A percentile compares a stretch with the other conserved stretches of the same genome.
These are phyloP conservation scores for Leucophenga varia DNA, from an alignment of 1,140 invertebrate genomes.

Conservation along the genomic window DNA sequence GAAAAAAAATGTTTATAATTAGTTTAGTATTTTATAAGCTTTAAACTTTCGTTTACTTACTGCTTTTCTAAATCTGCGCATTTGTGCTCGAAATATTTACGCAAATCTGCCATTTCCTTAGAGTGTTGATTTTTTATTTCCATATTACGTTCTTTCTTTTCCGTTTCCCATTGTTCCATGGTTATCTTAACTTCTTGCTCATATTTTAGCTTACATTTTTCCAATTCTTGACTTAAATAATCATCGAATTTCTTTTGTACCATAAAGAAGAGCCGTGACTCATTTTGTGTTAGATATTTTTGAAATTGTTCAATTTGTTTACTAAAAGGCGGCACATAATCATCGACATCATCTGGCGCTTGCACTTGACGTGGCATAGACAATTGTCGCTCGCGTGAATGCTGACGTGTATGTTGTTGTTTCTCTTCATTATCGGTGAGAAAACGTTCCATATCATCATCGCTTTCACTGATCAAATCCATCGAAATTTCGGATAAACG, in stretches of 20 bases:
- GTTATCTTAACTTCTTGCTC: conserved; percentile 58
- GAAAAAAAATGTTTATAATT: conserved; percentile 10
- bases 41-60: no score
- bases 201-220: conserved; percentile 56
- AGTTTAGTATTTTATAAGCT: no score
- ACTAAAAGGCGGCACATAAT: conserved; percentile 49
- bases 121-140: conserved; percentile 61
- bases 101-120: conserved; percentile 73
- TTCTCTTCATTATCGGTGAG: conserved; percentile 42
- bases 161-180: conserved; percentile 48
- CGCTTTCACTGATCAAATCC: conserved; percentile 51
- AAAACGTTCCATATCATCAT: conserved; percentile 45
- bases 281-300: conserved; percentile 54
- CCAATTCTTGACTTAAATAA: conserved; percentile 58
- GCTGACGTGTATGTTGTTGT: conserved; percentile 32
- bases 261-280: conserved; percentile 53
- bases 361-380: conserved; percentile 20
- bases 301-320: conserved; percentile 54
- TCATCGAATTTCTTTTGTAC: conserved; percentile 60
- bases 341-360: conserved; percentile 17
- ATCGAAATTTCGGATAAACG: conserved; percentile 51
- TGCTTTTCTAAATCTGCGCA: conserved; percentile 75
- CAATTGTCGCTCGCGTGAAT: conserved; percentile 50
- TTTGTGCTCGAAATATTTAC: conserved; percentile 76
- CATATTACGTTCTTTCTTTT: conserved; percentile 29